Evolutionary conservation across 1,140 invertebrate species (phyloP).

Genomic region (Camponotus pennsylvanicus): DNA sequence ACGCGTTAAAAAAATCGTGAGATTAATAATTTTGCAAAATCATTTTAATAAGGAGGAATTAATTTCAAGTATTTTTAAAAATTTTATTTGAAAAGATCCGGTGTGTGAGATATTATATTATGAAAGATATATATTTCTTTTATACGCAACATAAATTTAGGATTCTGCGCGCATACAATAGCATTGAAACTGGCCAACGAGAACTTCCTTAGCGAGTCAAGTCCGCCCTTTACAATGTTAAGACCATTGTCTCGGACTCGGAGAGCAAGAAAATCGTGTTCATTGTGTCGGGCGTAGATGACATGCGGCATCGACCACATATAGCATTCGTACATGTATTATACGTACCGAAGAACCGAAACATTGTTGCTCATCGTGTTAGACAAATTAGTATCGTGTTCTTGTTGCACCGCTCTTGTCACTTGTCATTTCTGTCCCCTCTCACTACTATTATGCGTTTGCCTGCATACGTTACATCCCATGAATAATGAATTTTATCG

Average conservation of each 20-base stretch:
- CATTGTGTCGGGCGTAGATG: slow-evolving; percentile 73
- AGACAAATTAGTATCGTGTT: slow-evolving; percentile 76
- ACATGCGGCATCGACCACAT: slow-evolving; percentile 71
- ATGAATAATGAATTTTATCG: neutral
- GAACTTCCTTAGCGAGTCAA: slow-evolving; percentile 72
- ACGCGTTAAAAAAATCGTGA: neutral
- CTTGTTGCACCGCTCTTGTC: slow-evolving; percentile 59
- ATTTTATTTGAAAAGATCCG: neutral
- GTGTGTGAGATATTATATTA: neutral
- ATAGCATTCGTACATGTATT: slow-evolving; percentile 71
- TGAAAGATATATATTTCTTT: slow-evolving; percentile 27
- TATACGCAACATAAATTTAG: slow-evolving; percentile 30
- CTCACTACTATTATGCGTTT: neutral
- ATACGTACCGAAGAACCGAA: slow-evolving; percentile 70
- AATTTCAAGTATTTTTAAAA: neutral
- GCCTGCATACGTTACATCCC: neutral
- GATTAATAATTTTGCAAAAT: neutral
- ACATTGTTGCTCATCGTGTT: slow-evolving; percentile 69
- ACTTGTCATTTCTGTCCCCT: slow-evolving; percentile 22
- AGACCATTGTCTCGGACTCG: slow-evolving; percentile 72
- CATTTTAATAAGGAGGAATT: neutral
- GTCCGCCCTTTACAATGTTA: slow-evolving; percentile 73
- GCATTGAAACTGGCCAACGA: neutral
- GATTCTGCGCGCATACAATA: slow-evolving; percentile 31
- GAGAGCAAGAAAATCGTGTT: slow-evolving; percentile 74